Base-by-base conservation (phyloP, 2,113 vertebrate genomes). In the Diglossa brunneiventris region DNA sequence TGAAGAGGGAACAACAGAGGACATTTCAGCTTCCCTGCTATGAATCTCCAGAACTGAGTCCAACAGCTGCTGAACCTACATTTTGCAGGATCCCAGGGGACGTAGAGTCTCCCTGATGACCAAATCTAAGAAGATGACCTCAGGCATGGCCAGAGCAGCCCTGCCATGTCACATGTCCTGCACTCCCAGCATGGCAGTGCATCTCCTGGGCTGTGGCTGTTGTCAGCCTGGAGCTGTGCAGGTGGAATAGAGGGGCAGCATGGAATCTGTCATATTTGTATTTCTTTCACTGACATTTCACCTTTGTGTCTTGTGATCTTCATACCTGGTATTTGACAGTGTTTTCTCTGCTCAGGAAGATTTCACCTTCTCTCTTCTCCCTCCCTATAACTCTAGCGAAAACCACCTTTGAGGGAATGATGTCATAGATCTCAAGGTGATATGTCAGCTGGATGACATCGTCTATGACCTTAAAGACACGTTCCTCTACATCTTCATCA, bases 401-500 rank as follows among this genome's bases (percentile, higher is more conserved):
- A 95, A 97, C 98, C 77, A 97, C 97, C 93, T 90, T 98, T n/a
- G 98, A 97, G 11, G 98, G 96, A 4, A 98, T 98, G 74, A 98
- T 98, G 44, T 95, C 82, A 49, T 98, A 88, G 0, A 98, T 93
- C 9, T 98, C 98, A 7, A 98, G 93, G 84, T 99, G 99, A 41
- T 98, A 99, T 5, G 96, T 99, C 95, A 99, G 64, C 58, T 98
- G 94, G 42, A 99, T 98, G 23, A 33, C 80, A 15, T 98, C 97
- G 7, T 99, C 97, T 1, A 33, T 2, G 21, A 98, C 83, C 46
- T 98, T 84, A 80, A 99, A 99, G 59, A 97, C 59, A 11, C 98
- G 96, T 93, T 99, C 97, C 0, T 98, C 98, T 78, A 99, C 94
- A 8, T 99, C 99, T 67, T 99, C 95, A 0, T 97, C 96, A 8